Evolutionary conservation across 2,888 invertebrate genomes (phyloP), one percentile per base, ranked within the genome.

Genomic region (Phasia obesa): DNA sequence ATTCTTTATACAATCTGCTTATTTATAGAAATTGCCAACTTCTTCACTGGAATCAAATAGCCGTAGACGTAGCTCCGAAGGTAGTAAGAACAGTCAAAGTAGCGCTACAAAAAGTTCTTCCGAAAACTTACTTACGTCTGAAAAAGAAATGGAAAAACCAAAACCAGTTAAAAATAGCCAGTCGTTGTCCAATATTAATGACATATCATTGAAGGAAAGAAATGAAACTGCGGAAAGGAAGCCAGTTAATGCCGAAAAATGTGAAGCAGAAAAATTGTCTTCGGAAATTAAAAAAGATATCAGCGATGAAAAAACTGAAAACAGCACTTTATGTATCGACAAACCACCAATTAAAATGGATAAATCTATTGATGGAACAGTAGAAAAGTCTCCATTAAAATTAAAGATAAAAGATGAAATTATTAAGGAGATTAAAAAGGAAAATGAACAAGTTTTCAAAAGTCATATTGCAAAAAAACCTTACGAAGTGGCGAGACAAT

Each of bases 401-500:
- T 7, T 49, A 19, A 47, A 76, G 2, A 2, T 57, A 23, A 75
- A 75, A 75, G 49, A 57, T 71, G 71, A 76, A 59, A 82, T 57
- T 44, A 42, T 38, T 27, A 23, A 49, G 17, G 57, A 55, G 0
- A 69, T 65, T 13, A 82, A 79, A 57, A 57, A 81, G 21, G 86
- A 87, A 78, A 86, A 86, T 84, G 86, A 85, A 53, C 86, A 86
- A 76, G 62, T 44, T 11, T 71, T 86, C 19, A 88, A 87, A 78
- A 86, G 86, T 21, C 85, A 87, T 67, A 86, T 70, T 9, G 9
- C 15, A 78, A 67, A 81, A 78, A 87, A 89, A 27, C 90, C 90
- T 6, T 89, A 90, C 2, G 91, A 91, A 73, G 89, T 92, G 7
- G 86, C 90, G 25, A 87, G 91, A 44, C 88, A 90, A 38, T 84